phyloP scores from a whole-genome alignment of 1,140 invertebrate species.

The Samia ricini region DNA sequence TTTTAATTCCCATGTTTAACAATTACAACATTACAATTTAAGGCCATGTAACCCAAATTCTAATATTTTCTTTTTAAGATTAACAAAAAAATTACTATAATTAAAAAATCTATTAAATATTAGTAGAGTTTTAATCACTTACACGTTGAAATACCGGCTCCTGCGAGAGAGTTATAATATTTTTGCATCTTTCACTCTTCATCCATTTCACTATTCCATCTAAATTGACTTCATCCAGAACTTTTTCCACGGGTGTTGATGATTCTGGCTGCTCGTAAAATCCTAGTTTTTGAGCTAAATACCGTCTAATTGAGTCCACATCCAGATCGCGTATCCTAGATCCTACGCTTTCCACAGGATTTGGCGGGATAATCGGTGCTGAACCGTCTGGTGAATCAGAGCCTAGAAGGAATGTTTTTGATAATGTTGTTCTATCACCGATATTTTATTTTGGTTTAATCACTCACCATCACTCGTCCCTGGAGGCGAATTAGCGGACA shows the following conservation, averaged over 20 bases:
- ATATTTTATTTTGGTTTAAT: background rate
- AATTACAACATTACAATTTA: too few species aligned
- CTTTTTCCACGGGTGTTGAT: slow-evolving; percentile 47
- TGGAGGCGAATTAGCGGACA: slow-evolving; percentile 68
- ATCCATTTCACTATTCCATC: slow-evolving; percentile 74
- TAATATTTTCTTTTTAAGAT: too few species aligned
- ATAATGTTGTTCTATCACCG: background rate
- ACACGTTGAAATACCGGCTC: slow-evolving; percentile 97
- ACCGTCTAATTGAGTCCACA: slow-evolving; percentile 66
- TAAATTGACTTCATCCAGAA: slow-evolving; percentile 67
- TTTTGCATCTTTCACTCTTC: slow-evolving; percentile 85
- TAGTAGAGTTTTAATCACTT: slow-evolving; percentile 61
- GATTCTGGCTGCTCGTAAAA: slow-evolving; percentile 55
- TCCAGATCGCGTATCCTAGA: slow-evolving; percentile 61
- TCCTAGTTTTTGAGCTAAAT: slow-evolving; percentile 71
- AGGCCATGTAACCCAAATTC: too few species aligned
- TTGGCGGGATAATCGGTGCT: slow-evolving; percentile 48
- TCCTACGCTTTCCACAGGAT: slow-evolving; percentile 46
- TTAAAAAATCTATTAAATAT: background rate
- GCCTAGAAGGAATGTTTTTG: slow-evolving; percentile 26
- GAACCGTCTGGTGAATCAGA: slow-evolving; percentile 37
- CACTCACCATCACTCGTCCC: slow-evolving; percentile 62
- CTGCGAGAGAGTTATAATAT: slow-evolving; percentile 93
- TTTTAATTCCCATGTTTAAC: too few species aligned
- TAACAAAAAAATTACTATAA: background rate